Evolutionary conservation across 2,888 invertebrate genomes (phyloP).

Genomic region (Rosalia funebris): DNA sequence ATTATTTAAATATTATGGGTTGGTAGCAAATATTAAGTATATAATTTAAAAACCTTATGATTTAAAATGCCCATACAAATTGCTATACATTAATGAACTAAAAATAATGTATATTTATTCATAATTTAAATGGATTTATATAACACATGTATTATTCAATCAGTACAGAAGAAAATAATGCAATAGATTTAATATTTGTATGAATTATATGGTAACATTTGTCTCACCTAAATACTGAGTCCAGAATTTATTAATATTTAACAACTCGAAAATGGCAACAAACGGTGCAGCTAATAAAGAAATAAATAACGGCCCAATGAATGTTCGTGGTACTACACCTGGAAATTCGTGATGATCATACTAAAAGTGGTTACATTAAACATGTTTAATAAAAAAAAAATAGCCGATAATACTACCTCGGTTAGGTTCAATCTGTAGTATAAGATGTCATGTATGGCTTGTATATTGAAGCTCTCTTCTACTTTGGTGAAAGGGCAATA

Average conservation of each 20-base stretch:
- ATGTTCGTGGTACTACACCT: constrained; percentile 96
- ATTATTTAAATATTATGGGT: background rate
- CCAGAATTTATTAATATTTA: constrained; percentile 84
- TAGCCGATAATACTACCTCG: constrained; percentile 70
- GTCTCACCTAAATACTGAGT: constrained; percentile 87
- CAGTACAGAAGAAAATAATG: too few relatives aligned
- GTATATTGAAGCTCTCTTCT: constrained; percentile 99
- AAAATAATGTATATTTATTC: constrained; percentile 29
- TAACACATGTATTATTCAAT: too few relatives aligned
- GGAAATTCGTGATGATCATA: constrained; percentile 99
- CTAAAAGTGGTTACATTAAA: constrained; percentile 67
- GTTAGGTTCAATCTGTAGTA: constrained; percentile 86
- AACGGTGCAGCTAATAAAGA: constrained; percentile 82
- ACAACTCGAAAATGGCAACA: constrained; percentile 72
- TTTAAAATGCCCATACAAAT: background rate
- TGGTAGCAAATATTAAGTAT: background rate
- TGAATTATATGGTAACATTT: too few relatives aligned
- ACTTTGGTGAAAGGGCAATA: constrained; percentile 98
- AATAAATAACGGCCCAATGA: constrained; percentile 89
- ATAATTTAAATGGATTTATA: too few relatives aligned
- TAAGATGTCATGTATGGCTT: constrained; percentile 97
- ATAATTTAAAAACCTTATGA: background rate
- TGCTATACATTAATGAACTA: background rate
- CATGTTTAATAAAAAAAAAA: constrained; percentile 2
- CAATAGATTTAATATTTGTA: too few relatives aligned